A percentile compares a stretch with the other conserved stretches of the same genome.
Evolutionary conservation across 2,797 vertebrate species (phyloP).

Genomic region (Carapus acus): DNA sequence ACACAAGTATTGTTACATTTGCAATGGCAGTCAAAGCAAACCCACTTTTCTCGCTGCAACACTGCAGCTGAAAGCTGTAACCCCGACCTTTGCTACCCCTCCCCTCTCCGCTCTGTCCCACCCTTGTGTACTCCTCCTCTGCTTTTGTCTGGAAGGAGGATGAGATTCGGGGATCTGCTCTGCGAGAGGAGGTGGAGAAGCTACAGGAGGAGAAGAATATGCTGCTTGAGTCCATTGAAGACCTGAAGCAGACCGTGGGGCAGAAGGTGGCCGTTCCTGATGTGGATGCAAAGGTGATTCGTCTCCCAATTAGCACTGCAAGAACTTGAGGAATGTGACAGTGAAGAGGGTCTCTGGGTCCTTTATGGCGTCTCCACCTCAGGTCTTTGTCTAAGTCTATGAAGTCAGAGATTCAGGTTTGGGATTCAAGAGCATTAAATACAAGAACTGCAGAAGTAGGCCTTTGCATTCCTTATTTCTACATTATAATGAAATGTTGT

Average conservation of each 20-base stretch:
- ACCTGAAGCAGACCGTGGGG: constrained; percentile 71
- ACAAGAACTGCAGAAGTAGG: too few species aligned
- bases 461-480: too few species aligned
- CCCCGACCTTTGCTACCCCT: constrained; percentile 15
- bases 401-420: constrained; percentile 2
- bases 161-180: constrained; percentile 53
- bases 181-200: constrained; percentile 70
- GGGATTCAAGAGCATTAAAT: constrained; percentile 11
- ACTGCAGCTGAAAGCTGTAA: too few species aligned
- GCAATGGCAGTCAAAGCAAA: neutral
- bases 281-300: constrained; percentile 52
- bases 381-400: neutral
- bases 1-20: neutral
- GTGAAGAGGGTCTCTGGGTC: neutral
- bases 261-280: constrained; percentile 58
- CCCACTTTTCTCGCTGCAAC: too few species aligned
- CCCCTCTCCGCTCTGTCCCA: constrained; percentile 18
- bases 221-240: constrained; percentile 73
- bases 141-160: constrained; percentile 63
- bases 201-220: constrained; percentile 73
- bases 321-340: neutral
- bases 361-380: neutral
- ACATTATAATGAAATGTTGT: neutral
- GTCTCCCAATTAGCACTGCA: neutral
- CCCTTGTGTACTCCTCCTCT: constrained; percentile 8